Conservation (phyloP, 2,797 vertebrate species). For the Helicolenus hilgendorfi region DNA sequence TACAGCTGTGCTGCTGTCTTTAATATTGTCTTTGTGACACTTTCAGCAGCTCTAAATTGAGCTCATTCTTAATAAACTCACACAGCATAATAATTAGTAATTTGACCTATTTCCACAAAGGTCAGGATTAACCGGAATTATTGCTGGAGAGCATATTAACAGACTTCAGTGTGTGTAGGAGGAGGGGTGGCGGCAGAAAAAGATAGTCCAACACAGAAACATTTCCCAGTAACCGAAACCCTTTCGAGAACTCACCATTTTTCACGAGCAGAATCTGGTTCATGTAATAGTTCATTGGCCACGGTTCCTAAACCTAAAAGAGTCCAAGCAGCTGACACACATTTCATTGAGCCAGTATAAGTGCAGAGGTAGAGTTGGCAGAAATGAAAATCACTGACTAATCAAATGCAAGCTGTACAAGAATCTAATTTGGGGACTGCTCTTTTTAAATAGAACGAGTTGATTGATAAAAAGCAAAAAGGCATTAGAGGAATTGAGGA, state of each 20-base stretch:
- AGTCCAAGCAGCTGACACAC: background rate
- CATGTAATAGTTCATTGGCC: background rate
- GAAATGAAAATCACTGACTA: background rate
- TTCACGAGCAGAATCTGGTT: background rate
- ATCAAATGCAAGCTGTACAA: background rate
- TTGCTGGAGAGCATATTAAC: slow-evolving; percentile 37
- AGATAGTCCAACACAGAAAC: background rate
- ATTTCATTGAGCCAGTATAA: background rate
- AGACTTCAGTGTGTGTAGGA: background rate
- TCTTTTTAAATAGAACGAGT: background rate
- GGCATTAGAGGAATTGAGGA: background rate
- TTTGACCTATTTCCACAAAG: slow-evolving; percentile 57
- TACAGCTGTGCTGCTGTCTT: slow-evolving; percentile 25
- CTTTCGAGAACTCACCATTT: background rate
- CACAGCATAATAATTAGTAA: slow-evolving; percentile 54
- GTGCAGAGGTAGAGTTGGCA: background rate
- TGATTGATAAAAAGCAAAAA: background rate
- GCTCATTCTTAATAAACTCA: slow-evolving; percentile 63
- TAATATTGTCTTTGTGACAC: slow-evolving; percentile 44
- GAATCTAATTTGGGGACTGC: background rate
- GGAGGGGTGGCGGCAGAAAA: background rate
- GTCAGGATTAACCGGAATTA: slow-evolving; percentile 51
- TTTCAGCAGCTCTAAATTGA: slow-evolving; percentile 40
- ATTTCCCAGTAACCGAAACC: background rate
- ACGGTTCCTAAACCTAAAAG: background rate